Evolutionary conservation across 2,113 vertebrate genomes (phyloP).

Genomic region (Xenopus laevis): DNA sequence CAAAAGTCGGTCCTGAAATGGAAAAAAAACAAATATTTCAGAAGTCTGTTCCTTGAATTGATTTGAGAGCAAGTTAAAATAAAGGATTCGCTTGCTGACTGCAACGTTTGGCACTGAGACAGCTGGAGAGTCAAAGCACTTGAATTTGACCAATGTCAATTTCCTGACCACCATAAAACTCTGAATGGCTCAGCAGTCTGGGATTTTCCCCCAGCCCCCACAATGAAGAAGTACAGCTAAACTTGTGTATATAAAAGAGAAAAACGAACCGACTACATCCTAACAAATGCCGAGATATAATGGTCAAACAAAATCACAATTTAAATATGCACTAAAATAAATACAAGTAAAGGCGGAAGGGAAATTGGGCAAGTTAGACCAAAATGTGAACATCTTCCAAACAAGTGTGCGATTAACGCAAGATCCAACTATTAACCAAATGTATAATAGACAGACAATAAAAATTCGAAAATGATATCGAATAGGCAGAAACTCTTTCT

Average conservation of each 20-base stretch:
- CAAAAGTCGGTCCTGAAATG: too few relatives aligned
- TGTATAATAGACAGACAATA: too few relatives aligned
- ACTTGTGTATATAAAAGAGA: neutral
- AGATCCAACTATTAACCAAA: too few relatives aligned
- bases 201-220: constrained; percentile 59
- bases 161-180: constrained; percentile 83
- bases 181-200: constrained; percentile 67
- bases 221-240: constrained; percentile 21
- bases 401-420: too few relatives aligned
- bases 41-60: constrained; percentile 45
- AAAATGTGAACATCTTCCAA: too few relatives aligned
- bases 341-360: neutral
- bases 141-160: constrained; percentile 99
- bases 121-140: constrained; percentile 93
- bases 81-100: constrained; percentile 68
- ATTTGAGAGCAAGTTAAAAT: constrained; percentile 55
- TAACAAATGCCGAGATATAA: neutral
- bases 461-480: too few relatives aligned
- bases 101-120: constrained; percentile 84
- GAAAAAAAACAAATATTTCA: too few relatives aligned
- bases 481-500: too few relatives aligned
- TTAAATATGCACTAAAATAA: neutral
- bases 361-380: too few relatives aligned
- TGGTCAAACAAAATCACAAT: too few relatives aligned
- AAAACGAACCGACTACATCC: neutral